Percentiles rank a stretch among this genome's conserved stretches.
These are phyloP conservation scores for Leptogaster cylindrica DNA, from an alignment of 2,888 invertebrate species.

Conservation along the genomic window DNA sequence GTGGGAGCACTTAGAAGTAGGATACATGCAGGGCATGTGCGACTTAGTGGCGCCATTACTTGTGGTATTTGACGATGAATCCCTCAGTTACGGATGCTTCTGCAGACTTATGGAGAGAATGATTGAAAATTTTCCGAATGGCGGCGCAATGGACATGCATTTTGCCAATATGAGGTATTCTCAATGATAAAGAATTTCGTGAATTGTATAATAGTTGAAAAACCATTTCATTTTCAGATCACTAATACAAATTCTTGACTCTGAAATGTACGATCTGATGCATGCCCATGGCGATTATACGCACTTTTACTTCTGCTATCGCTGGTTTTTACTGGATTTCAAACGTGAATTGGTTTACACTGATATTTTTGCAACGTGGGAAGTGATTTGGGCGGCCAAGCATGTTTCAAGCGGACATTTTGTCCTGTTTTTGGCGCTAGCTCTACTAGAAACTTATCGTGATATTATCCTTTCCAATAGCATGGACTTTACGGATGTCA, in stretches of 20 bases:
- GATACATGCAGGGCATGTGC: constrained; percentile 98
- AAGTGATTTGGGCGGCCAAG: constrained; percentile 93
- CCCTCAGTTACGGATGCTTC: constrained; percentile 89
- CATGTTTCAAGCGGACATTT: constrained; percentile 87
- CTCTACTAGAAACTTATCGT: constrained; percentile 88
- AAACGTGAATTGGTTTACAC: constrained; percentile 92
- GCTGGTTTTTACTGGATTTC: constrained; percentile 96
- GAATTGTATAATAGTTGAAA: no score
- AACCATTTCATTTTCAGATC: constrained; percentile 65
- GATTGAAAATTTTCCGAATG: constrained; percentile 90
- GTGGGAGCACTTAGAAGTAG: constrained; percentile 92
- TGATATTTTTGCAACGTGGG: constrained; percentile 95
- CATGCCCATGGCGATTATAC: constrained; percentile 95
- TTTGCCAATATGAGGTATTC: constrained; percentile 88
- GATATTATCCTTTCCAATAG: constrained; percentile 93
- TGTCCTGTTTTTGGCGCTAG: constrained; percentile 90
- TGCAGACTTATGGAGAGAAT: constrained; percentile 89
- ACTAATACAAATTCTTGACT: constrained; percentile 86
- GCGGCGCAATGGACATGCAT: constrained; percentile 93
- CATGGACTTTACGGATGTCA: constrained; percentile 98
- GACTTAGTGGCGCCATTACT: constrained; percentile 91
- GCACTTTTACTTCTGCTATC: constrained; percentile 96
- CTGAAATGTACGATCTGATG: constrained; percentile 93
- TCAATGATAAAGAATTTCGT: not conserved
- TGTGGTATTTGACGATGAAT: constrained; percentile 92